Conservation (phyloP, 2,888 invertebrate species). For the Ophraella communa region DNA sequence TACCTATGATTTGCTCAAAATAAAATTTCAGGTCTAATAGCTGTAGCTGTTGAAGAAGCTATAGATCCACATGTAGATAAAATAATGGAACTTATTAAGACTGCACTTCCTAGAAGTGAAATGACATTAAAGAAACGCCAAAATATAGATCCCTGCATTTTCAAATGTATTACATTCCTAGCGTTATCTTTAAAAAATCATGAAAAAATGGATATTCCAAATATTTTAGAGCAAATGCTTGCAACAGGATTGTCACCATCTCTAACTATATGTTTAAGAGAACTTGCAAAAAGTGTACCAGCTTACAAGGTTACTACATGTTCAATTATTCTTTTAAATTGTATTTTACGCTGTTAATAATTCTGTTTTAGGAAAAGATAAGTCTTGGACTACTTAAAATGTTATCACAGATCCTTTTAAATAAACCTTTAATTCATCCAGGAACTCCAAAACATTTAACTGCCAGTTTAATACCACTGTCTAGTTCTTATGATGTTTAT, state of each 20-base stretch:
- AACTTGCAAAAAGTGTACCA: constrained; percentile 86
- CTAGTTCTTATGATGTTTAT: constrained; percentile 64
- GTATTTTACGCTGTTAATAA: not conserved
- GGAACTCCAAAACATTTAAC: constrained; percentile 73
- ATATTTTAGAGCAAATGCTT: constrained; percentile 90
- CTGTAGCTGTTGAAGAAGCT: constrained; percentile 84
- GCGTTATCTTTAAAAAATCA: constrained; percentile 83
- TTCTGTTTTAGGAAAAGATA: constrained; percentile 69
- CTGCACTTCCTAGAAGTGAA: constrained; percentile 71
- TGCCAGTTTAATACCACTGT: constrained; percentile 61
- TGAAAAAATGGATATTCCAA: constrained; percentile 79
- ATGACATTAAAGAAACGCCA: constrained; percentile 77
- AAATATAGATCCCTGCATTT: constrained; percentile 85
- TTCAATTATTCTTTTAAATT: not conserved
- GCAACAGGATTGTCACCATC: constrained; percentile 90
- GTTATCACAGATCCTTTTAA: constrained; percentile 89
- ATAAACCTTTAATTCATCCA: constrained; percentile 82
- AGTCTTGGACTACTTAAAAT: constrained; percentile 92
- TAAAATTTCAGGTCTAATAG: constrained; percentile 66
- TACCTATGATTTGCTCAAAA: not conserved
- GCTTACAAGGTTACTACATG: constrained; percentile 67
- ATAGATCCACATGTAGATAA: constrained; percentile 80
- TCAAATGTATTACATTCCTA: constrained; percentile 90
- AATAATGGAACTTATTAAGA: constrained; percentile 78
- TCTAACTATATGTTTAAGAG: constrained; percentile 88